Base-by-base conservation (phyloP, 2,888 invertebrate genomes). In the Megalurothrips usitatus region DNA sequence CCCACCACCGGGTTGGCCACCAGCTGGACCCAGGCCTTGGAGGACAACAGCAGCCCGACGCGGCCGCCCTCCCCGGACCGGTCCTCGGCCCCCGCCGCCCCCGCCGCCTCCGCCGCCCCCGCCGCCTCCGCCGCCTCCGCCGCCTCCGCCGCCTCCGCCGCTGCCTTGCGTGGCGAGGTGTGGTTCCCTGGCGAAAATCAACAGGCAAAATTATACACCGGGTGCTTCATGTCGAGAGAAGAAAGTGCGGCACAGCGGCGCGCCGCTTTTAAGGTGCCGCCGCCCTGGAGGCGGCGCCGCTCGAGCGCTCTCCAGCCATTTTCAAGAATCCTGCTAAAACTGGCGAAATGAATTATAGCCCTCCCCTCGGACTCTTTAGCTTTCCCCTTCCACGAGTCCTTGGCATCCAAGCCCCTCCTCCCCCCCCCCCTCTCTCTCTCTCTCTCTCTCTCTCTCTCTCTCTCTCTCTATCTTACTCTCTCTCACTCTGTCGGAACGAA, bases 11-110 rank as follows among this genome's bases (percentile, higher is more conserved):
- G 94, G 86, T 95, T 95, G 84, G 92, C 90, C 82, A 93, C 87
- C 81, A 96, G 89, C 87, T 96, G 95, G 8, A 95, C 92, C 82
- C 95, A 88, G 34, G 95, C 94, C 88, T 95, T 94, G 81, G 94
- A 93, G 58, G 94, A 93, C 80, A 93, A 87, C 80, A 94, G 86
- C 63, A 92, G 87, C 23, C 93, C 93, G 79, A 93, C 90, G 82
- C 91, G 90, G 8, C 92, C 92, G 85, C 92, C 93, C 85, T 75
- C 68, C 26, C 26, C 68, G 11, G 68, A 75, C 11, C 68, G 26
- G 68, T 75, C 68, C 23, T 92, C 92, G 82, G 90, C 88, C 84
- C 84, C 48, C 83, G n/a, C n/a, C n/a, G 34, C 34, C 34, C 6
- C 34, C 34, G 34, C 34, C 34, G 34, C 34, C 34, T 43, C 34